Base-by-base conservation (phyloP, 2,888 invertebrate species). In the Tetropium fuscum region DNA sequence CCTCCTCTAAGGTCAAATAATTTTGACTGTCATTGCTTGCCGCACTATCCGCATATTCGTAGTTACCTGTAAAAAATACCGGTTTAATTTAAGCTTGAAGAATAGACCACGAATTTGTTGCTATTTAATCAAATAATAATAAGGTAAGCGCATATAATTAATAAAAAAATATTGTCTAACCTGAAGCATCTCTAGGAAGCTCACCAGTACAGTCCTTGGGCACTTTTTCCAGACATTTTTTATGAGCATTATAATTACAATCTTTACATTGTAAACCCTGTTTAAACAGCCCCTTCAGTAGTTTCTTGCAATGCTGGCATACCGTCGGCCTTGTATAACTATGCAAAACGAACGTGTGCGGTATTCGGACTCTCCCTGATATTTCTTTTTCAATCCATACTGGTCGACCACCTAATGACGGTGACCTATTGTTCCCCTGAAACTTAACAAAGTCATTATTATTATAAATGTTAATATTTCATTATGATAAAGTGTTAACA, bases 261-360 rank as follows among this genome's bases (percentile, higher is more conserved):
- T 98, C 98, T 82, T 93, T 91, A 83, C 99, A 99, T 82, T 98
- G 98, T 72, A 97, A 84, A 56, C 98, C 98, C 84, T 98, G 98
- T 80, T 94, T 95, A 84, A 98, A 97, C 45, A 98, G 85, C 0
- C 98, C 98, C 69, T 93, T 92, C 65, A 99, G 87, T 73, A 99
- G 87, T 83, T 96, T 96, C 83, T 96, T 95, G 86, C 98, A 99
- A 81, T 90, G 88, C 73, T 97, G 94, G 80, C 99, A 99, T 13
- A 98, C 92, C 0, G 98, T 99, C 53, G 98, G 99, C 45, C 95
- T 87, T 41, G 96, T 97, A 84, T 99, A 99, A 53, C 94, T 92
- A 84, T 98, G 98, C 66, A 98, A 88, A 77, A 95, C 93, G 84
- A 98, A 98, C 3, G 98, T 98, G 84, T 98, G 98, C 25, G 98